phyloP scores from a whole-genome alignment of 2,113 vertebrate species.

The Dolichallabes microphthalmus region DNA sequence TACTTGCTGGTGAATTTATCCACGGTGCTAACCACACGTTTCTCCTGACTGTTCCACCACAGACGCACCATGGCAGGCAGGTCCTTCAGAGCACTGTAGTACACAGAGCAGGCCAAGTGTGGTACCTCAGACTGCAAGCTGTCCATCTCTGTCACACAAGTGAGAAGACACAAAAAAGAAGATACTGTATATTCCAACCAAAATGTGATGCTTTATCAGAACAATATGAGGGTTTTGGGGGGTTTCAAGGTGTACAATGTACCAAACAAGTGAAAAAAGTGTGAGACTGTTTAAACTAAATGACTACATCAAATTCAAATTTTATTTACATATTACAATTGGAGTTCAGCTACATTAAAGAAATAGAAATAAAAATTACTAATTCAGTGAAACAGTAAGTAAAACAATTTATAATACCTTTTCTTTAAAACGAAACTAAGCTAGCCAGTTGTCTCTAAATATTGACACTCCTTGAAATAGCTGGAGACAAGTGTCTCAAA shows the following conservation, averaged over 20 bases:
- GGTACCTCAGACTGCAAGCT: slow-evolving; percentile 81
- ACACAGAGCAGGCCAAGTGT: slow-evolving; percentile 91
- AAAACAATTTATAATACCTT: not conserved
- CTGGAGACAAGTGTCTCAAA: not conserved
- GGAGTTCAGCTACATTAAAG: too few species aligned
- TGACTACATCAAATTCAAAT: too few species aligned
- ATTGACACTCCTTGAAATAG: not conserved
- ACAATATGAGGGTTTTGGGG: not conserved
- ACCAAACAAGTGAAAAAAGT: not conserved
- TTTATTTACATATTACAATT: too few species aligned
- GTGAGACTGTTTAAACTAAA: not conserved
- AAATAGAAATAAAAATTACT: not conserved
- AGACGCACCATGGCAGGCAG: slow-evolving; percentile 94
- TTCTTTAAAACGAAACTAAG: not conserved
- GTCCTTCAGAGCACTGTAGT: slow-evolving; percentile 89
- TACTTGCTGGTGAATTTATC: slow-evolving; percentile 94
- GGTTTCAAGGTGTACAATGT: not conserved
- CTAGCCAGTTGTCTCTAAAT: not conserved
- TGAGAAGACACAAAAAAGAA: slow-evolving; percentile 11
- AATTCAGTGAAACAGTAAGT: not conserved
- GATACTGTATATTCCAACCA: not conserved
- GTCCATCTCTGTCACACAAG: slow-evolving; percentile 67
- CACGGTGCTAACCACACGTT: slow-evolving; percentile 85
- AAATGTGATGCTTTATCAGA: not conserved
- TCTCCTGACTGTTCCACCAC: slow-evolving; percentile 98